These are phyloP conservation scores for Carduelis carduelis DNA, from an alignment of 2,797 vertebrate species.

Conservation along the genomic window DNA sequence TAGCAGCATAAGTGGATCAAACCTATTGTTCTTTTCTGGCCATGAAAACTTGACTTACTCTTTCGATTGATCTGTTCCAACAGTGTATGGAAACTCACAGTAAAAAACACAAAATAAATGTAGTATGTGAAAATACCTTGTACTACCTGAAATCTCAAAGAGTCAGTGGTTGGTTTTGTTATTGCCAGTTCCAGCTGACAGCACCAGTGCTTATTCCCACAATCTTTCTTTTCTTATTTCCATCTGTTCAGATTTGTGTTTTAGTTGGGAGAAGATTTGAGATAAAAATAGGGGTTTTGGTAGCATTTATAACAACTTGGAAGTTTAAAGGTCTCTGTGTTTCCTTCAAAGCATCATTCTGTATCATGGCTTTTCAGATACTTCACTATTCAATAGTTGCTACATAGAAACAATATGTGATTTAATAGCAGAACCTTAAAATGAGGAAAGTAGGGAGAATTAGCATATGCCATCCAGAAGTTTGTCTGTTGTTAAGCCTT, in stretches of 20 bases:
- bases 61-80: background rate
- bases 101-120: background rate
- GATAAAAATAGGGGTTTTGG: background rate
- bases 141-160: background rate
- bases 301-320: background rate
- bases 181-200: background rate
- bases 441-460: conserved; percentile 15
- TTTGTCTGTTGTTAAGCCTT: conserved; percentile 5
- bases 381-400: background rate
- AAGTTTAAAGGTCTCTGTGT: background rate
- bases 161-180: background rate
- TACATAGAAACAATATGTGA: background rate
- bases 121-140: background rate
- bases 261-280: background rate
- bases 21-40: conserved; percentile 48
- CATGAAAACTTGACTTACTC: conserved; percentile 45
- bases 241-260: background rate
- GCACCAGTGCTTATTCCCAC: background rate
- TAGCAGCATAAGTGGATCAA: conserved; percentile 5
- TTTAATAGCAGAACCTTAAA: conserved; percentile 32
- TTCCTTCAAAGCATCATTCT: background rate
- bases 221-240: conserved; percentile 4
- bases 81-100: background rate
- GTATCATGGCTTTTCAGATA: background rate
- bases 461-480: conserved; percentile 1